Evolutionary conservation across 2,888 invertebrate species (phyloP).

Genomic region (Phyllotreta striolata): DNA sequence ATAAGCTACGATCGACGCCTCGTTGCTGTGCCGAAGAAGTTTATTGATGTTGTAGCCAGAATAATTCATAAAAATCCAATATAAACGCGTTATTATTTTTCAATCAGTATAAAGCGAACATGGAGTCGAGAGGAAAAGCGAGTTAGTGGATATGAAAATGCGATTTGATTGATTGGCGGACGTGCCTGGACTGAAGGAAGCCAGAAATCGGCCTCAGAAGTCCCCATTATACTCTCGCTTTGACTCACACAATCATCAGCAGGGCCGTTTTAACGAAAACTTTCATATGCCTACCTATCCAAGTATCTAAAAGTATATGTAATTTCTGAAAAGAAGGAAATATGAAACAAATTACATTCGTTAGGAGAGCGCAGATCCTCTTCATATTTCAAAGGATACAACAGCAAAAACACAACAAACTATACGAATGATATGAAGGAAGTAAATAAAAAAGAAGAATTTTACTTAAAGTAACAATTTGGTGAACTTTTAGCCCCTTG

Average conservation of each 20-base stretch:
- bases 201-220: conserved; percentile 38
- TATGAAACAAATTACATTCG: too few species aligned
- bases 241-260: conserved; percentile 19
- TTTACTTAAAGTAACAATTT: background rate
- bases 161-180: conserved; percentile 59
- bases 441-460: background rate
- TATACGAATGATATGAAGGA: too few species aligned
- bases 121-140: conserved; percentile 54
- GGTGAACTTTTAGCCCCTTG: too few species aligned
- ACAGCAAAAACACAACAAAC: too few species aligned
- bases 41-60: conserved; percentile 56
- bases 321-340: background rate
- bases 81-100: conserved; percentile 60
- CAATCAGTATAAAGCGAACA: conserved; percentile 58
- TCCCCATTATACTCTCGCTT: conserved; percentile 8
- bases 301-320: background rate
- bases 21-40: conserved; percentile 43
- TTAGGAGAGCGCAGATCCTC: too few species aligned
- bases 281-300: background rate
- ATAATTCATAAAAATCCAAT: conserved; percentile 59
- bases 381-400: too few species aligned
- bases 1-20: conserved; percentile 40
- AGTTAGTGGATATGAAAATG: conserved; percentile 59
- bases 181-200: conserved; percentile 57
- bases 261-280: conserved; percentile 9